phyloP scores from a whole-genome alignment of 2,888 invertebrate species.

The Acronicta alni region DNA sequence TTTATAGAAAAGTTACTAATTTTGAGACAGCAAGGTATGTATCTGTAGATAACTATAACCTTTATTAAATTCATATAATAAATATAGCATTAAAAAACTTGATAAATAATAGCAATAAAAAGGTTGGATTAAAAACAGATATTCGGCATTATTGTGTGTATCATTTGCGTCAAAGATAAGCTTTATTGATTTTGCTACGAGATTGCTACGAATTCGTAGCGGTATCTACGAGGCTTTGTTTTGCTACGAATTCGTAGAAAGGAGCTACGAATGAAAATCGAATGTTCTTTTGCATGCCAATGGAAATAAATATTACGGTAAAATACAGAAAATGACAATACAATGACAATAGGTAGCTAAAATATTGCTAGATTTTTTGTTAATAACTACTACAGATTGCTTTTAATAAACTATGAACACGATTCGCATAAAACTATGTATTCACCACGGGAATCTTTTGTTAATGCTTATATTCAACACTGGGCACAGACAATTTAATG shows the following conservation, averaged over 20 bases:
- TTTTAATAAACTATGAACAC: not conserved
- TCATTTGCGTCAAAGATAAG: too few species aligned
- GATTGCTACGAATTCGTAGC: conserved; percentile 58
- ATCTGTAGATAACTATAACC: too few species aligned
- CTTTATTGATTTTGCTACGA: conserved; percentile 54
- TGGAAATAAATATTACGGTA: not conserved
- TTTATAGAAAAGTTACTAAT: too few species aligned
- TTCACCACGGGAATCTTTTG: conserved; percentile 1
- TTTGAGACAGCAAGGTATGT: too few species aligned
- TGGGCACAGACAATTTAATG: conserved; percentile 14
- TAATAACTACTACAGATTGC: not conserved
- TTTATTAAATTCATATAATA: too few species aligned
- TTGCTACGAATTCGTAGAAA: conserved; percentile 43
- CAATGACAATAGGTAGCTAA: too few species aligned
- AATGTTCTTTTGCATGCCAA: conserved; percentile 6
- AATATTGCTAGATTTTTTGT: too few species aligned
- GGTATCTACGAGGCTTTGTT: conserved; percentile 43
- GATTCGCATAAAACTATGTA: not conserved
- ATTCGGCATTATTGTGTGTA: too few species aligned
- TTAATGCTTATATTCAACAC: conserved; percentile 2
- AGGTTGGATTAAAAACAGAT: too few species aligned
- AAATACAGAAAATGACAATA: not conserved
- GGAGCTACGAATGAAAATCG: conserved; percentile 39
- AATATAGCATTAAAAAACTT: too few species aligned
- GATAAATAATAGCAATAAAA: too few species aligned